These are phyloP conservation scores for Tyto alba DNA, from an alignment of 2,113 vertebrate genomes.

Conservation along the genomic window DNA sequence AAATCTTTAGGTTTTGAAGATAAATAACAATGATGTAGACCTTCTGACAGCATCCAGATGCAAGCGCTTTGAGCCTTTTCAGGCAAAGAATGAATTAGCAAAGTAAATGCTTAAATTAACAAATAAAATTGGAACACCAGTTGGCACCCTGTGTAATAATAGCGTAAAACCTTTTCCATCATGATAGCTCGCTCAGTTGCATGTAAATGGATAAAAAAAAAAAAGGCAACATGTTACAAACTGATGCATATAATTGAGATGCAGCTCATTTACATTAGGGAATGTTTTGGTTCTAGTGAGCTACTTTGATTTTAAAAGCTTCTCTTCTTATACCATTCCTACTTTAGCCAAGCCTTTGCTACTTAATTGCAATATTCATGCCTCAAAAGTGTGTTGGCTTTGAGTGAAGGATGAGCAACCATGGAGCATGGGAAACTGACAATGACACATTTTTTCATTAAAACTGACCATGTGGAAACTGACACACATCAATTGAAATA, in stretches of 20 bases:
- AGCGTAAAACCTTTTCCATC: background rate
- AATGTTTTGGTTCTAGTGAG: background rate
- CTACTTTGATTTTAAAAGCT: background rate
- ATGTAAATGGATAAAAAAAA: background rate
- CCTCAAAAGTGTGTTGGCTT: background rate
- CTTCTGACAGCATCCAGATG: background rate
- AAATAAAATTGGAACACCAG: background rate
- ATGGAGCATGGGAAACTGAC: background rate
- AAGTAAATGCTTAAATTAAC: background rate
- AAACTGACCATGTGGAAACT: conserved; percentile 4
- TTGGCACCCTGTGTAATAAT: background rate
- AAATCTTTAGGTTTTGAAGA: background rate
- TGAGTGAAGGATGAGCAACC: background rate
- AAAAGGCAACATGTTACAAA: background rate
- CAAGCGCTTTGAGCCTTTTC: background rate
- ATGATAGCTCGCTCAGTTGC: background rate
- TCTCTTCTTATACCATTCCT: background rate
- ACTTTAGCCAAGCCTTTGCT: background rate
- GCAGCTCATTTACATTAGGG: background rate
- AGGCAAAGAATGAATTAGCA: background rate
- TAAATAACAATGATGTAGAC: background rate
- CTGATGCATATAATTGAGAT: background rate
- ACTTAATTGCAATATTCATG: background rate
- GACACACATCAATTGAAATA: background rate
- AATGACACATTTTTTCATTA: conserved; percentile 5